Evolutionary conservation across 2,113 vertebrate species (phyloP).

Genomic region (Potamarius usumacintae): DNA sequence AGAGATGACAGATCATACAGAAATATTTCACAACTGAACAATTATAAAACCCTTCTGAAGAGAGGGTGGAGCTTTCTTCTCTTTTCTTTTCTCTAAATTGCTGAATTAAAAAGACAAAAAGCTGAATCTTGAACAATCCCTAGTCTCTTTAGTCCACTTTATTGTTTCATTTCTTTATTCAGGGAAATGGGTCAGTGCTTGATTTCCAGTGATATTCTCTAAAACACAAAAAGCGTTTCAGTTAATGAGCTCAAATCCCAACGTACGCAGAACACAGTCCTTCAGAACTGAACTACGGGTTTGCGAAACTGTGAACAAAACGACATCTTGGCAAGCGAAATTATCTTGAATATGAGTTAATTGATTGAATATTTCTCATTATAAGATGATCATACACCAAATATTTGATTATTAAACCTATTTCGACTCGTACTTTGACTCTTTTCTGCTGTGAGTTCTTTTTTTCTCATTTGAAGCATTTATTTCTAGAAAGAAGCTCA

Average conservation of each 20-base stretch:
- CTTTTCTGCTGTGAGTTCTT: no score
- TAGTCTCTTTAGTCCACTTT: background rate
- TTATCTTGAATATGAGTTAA: no score
- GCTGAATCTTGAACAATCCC: background rate
- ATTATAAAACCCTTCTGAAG: background rate
- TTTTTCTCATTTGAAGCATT: no score
- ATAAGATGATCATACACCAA: no score
- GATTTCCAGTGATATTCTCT: background rate
- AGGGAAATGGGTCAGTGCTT: background rate
- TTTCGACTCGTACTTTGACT: no score
- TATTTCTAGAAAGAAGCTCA: background rate
- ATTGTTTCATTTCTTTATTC: background rate
- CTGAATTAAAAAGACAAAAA: background rate
- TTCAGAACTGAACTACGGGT: no score
- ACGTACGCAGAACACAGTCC: no score
- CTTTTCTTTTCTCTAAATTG: background rate
- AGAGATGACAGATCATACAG: conserved; percentile 10
- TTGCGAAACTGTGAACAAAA: no score
- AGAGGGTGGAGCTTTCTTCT: background rate
- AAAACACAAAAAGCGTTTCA: background rate
- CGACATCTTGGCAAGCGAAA: no score
- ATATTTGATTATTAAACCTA: no score
- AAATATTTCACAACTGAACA: background rate
- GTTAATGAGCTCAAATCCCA: no score
- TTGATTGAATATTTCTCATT: no score